phyloP scores from a whole-genome alignment of 2,113 vertebrate species.

The Acrocephalus arundinaceus region DNA sequence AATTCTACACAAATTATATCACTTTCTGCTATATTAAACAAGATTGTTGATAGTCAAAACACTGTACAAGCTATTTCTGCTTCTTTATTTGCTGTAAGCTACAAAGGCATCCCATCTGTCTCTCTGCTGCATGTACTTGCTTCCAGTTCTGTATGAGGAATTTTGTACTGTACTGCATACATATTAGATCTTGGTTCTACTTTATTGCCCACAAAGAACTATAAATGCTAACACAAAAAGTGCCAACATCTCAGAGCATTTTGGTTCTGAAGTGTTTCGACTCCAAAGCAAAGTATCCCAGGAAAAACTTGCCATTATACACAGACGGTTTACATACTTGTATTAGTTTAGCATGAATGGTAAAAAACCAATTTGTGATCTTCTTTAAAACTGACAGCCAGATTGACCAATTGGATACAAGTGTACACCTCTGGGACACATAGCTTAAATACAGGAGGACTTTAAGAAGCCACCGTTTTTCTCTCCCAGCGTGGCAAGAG shows the following conservation, averaged over 20 bases:
- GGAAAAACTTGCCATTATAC: neutral
- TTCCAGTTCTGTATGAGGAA: neutral
- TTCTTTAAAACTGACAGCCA: too few relatives aligned
- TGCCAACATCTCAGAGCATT: neutral
- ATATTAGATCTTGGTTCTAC: neutral
- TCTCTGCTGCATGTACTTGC: rapidly evolving
- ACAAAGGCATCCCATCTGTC: neutral
- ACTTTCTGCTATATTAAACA: neutral
- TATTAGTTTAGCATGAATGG: too few relatives aligned
- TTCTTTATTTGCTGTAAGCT: constrained; percentile 39
- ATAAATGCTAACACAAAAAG: neutral
- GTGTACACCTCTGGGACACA: too few relatives aligned
- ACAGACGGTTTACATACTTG: neutral
- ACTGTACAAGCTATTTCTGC: neutral
- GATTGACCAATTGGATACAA: too few relatives aligned
- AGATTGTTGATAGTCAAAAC: constrained; percentile 45
- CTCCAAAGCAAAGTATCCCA: neutral
- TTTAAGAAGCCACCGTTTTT: too few relatives aligned
- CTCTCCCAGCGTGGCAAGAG: too few relatives aligned
- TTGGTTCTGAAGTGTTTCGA: neutral
- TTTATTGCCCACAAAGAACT: neutral
- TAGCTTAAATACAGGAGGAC: too few relatives aligned
- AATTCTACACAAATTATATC: neutral
- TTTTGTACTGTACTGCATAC: neutral
- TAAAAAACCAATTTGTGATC: too few relatives aligned